A percentile compares a stretch with the other conserved stretches of the same genome.
These are phyloP conservation scores for Linnaemya vulpina DNA, from an alignment of 2,888 invertebrate species.

Conservation along the genomic window DNA sequence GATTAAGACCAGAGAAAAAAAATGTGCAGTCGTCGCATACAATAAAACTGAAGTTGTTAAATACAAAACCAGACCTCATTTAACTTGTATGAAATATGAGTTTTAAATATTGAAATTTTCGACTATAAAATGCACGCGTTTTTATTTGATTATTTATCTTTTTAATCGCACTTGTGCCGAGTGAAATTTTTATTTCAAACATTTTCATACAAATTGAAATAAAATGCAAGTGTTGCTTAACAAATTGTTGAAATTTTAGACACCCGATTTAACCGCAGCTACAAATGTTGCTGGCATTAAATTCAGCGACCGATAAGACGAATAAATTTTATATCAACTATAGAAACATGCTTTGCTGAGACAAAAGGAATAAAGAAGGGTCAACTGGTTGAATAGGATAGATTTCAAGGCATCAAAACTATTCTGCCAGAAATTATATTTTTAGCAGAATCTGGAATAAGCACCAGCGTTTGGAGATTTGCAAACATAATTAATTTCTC, in stretches of 20 bases:
- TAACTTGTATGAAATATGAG: slow-evolving; percentile 65
- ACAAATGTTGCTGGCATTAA: slow-evolving; percentile 62
- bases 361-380: no score
- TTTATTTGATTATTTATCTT: slow-evolving; percentile 50
- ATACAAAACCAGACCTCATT: slow-evolving; percentile 59
- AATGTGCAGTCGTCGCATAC: slow-evolving; percentile 2
- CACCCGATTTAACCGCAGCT: slow-evolving; percentile 68
- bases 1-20: slow-evolving; percentile 45
- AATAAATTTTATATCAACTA: slow-evolving; percentile 6
- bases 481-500: no score
- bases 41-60: slow-evolving; percentile 44
- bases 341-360: no score
- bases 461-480: no score
- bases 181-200: slow-evolving; percentile 11
- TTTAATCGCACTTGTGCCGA: slow-evolving; percentile 23
- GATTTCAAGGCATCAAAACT: no score
- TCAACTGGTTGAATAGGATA: no score
- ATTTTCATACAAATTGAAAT: slow-evolving; percentile 33
- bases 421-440: no score
- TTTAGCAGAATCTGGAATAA: no score
- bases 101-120: slow-evolving; percentile 55
- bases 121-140: slow-evolving; percentile 71
- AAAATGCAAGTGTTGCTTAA: slow-evolving; percentile 74
- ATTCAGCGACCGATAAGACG: slow-evolving; percentile 37
- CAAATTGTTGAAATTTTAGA: slow-evolving; percentile 74